Base-by-base conservation (phyloP, 2,797 vertebrate genomes). In the Alexandromys oeconomus region DNA sequence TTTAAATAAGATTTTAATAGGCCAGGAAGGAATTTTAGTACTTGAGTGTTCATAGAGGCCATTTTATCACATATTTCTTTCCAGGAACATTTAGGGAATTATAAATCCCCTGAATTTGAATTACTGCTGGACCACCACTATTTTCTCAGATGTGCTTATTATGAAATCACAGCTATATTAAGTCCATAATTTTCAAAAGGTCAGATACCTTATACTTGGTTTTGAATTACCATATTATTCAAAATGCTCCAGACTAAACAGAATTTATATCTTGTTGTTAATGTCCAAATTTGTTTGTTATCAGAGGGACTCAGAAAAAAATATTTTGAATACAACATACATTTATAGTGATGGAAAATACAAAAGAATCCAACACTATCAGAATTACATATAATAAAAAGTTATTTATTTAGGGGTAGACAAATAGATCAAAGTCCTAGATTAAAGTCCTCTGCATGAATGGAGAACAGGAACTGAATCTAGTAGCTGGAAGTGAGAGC, bases 1-100 rank as follows among this genome's bases (percentile, higher is more conserved):
- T 96, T 31, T 93, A 97, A 96, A 94, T 95, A 80, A 96, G 73
- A 86, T 31, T 48, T 90, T 96, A 97, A 96, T 92, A 96, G 95
- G 43, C 40, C 81, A 91, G 63, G 51, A 80, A 84, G 69, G 73
- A 91, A 94, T 93, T 96, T 80, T 95, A 85, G 95, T 59, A 34
- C 73, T 25, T 67, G 43, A 71, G 2, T 95, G 57, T 93, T 95
- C 61, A 87, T 84, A 92, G 90, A 92, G 65, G 5, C 37, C 87
- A 0, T 91, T 95, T 23, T 61, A 29, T 69, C 54, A 7, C 37
- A 29, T 76, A 37, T 46, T 4, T 10, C 23, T 89, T 87, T 12
- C 65, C 54, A 89, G n/a, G 10, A 92, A 80, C 2, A 65, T 67
- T 71, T 91, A 91, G 43, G 31, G 14, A 46, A 80, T 79, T 96